A percentile compares a stretch with the other conserved stretches of the same genome.
phyloP scores from a whole-genome alignment of 2,888 invertebrate species.

The Aphidius colemani region DNA sequence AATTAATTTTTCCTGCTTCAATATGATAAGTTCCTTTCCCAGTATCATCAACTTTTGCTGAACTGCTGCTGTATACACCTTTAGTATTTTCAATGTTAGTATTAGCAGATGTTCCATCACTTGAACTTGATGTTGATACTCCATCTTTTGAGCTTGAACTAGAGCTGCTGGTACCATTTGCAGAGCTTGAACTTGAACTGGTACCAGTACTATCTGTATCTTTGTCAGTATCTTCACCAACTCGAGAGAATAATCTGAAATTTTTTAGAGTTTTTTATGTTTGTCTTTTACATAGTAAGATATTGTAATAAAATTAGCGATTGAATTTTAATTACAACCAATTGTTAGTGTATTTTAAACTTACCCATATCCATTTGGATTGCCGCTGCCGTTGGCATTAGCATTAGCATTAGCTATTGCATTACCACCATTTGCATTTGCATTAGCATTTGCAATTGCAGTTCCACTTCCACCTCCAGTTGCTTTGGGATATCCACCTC shows the following conservation, averaged over 20 bases:
- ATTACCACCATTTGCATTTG: slow-evolving; percentile 29
- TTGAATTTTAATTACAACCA: not conserved
- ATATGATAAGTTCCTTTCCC: slow-evolving; percentile 63
- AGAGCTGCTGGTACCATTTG: not conserved
- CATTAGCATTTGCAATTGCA: slow-evolving; percentile 31
- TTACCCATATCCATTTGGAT: slow-evolving; percentile 19
- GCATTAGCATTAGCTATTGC: slow-evolving; percentile 30
- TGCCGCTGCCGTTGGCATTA: slow-evolving; percentile 17
- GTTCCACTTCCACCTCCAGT: slow-evolving; percentile 4
- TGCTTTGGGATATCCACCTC: not conserved
- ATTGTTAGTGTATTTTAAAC: not conserved
- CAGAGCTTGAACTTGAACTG: not conserved
- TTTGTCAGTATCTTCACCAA: slow-evolving; percentile 53
- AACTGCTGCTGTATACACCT: slow-evolving; percentile 62
- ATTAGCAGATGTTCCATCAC: slow-evolving; percentile 46
- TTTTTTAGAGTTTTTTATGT: not conserved
- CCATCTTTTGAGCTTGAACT: not conserved
- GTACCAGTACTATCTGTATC: not conserved
- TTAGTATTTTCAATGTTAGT: slow-evolving; percentile 56
- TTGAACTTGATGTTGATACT: slow-evolving; percentile 22
- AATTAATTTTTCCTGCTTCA: slow-evolving; percentile 58
- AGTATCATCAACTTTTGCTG: slow-evolving; percentile 58
- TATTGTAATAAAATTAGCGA: no score
- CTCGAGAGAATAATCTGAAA: slow-evolving; percentile 54
- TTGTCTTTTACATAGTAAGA: not conserved